phyloP scores from a whole-genome alignment of 2,888 invertebrate genomes.

The Adelphocoris suturalis region DNA sequence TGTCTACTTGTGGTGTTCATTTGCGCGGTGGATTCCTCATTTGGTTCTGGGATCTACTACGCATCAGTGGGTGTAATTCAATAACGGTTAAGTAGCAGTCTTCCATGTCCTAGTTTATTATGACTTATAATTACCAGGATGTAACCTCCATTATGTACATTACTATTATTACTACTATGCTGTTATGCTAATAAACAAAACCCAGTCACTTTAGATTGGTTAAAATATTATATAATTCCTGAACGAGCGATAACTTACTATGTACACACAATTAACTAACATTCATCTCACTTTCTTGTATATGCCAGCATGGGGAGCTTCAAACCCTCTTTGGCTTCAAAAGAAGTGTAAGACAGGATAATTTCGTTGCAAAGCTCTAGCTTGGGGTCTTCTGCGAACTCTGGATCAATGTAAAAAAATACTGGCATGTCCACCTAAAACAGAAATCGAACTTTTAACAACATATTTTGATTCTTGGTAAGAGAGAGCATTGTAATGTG shows the following conservation, averaged over 20 bases:
- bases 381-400: conserved; percentile 93
- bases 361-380: conserved; percentile 93
- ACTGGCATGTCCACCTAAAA: conserved; percentile 98
- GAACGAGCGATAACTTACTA: not conserved
- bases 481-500: too few species aligned
- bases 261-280: not conserved
- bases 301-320: conserved; percentile 86
- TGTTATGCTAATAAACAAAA: too few species aligned
- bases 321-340: conserved; percentile 93
- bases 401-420: conserved; percentile 99
- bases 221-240: conserved; percentile 6
- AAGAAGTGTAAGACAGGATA: conserved; percentile 97
- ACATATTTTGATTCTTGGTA: too few species aligned
- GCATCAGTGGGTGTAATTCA: too few species aligned
- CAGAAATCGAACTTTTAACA: not conserved
- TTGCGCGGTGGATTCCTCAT: too few species aligned
- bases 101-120: too few species aligned
- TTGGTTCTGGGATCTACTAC: too few species aligned
- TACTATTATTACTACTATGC: too few species aligned
- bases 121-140: too few species aligned
- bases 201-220: not conserved
- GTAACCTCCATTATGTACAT: too few species aligned
- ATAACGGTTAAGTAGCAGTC: too few species aligned
- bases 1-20: too few species aligned
- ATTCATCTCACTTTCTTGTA: conserved; percentile 77